Conservation (phyloP, 2,797 vertebrate genomes). For the Artibeus jamaicensis region DNA sequence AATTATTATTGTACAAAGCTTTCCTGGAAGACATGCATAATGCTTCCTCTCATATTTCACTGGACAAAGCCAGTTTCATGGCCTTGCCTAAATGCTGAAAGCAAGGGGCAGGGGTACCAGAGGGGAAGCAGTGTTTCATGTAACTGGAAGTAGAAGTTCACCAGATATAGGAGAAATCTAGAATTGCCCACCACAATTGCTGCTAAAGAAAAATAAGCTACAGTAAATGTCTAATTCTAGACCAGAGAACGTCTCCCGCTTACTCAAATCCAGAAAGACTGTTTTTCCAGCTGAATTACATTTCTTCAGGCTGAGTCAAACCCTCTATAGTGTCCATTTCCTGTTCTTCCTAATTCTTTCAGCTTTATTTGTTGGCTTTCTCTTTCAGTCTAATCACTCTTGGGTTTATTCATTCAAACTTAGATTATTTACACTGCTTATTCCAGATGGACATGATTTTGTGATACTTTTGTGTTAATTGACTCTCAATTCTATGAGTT, state of each 20-base stretch:
- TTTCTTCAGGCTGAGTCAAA: neutral
- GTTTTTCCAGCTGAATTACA: slow-evolving; percentile 14
- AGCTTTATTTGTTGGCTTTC: neutral
- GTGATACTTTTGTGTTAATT: neutral
- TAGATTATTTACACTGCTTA: neutral
- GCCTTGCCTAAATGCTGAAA: neutral
- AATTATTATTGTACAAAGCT: neutral
- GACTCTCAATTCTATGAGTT: neutral
- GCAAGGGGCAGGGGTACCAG: too few relatives aligned
- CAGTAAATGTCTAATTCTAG: neutral
- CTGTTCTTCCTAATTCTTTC: neutral
- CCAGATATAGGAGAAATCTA: neutral
- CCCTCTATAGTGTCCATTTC: neutral
- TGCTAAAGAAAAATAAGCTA: slow-evolving; percentile 36
- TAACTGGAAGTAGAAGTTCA: neutral
- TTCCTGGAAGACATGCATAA: neutral
- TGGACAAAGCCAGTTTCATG: neutral
- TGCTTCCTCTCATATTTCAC: neutral
- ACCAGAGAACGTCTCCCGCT: slow-evolving; percentile 18
- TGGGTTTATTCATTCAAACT: neutral
- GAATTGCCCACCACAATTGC: neutral
- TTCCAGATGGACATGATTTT: neutral
- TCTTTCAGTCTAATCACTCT: neutral
- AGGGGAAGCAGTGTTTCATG: neutral
- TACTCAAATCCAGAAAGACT: slow-evolving; percentile 34